These are phyloP conservation scores for Sebastes fasciatus DNA, from an alignment of 2,113 vertebrate genomes.

Conservation along the genomic window DNA sequence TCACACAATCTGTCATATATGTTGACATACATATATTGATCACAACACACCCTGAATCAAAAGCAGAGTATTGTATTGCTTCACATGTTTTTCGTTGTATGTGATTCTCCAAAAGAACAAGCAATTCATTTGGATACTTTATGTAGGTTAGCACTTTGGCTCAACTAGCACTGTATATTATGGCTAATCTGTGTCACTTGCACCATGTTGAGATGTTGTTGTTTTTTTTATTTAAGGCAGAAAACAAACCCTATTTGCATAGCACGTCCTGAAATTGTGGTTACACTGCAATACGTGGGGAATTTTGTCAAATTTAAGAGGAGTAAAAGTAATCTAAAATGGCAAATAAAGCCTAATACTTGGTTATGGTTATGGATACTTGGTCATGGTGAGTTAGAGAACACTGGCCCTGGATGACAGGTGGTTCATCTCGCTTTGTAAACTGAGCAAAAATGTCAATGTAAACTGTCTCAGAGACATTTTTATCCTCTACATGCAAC, in stretches of 20 bases:
- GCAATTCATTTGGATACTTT: neutral
- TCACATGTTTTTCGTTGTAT: neutral
- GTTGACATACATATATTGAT: neutral
- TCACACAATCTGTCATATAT: neutral
- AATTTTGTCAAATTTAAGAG: neutral
- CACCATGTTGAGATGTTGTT: neutral
- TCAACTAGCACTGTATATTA: neutral
- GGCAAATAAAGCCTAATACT: neutral
- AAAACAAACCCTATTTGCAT: neutral
- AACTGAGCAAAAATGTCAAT: slow-evolving; percentile 1
- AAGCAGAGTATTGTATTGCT: neutral
- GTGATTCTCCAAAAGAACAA: neutral
- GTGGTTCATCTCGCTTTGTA: slow-evolving; percentile 5
- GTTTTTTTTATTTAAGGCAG: neutral
- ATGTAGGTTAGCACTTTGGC: neutral
- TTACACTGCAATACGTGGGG: neutral
- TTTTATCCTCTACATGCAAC: neutral
- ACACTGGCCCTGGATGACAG: neutral
- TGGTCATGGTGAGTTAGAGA: neutral
- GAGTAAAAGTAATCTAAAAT: neutral
- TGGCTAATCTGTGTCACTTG: neutral
- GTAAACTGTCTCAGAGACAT: neutral
- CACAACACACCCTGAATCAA: neutral
- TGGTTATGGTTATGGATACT: neutral
- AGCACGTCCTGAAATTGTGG: neutral